A percentile compares a stretch with the other conserved stretches of the same genome.
These are phyloP conservation scores for Leptopilina myrica DNA, from an alignment of 2,888 invertebrate genomes.

Conservation along the genomic window DNA sequence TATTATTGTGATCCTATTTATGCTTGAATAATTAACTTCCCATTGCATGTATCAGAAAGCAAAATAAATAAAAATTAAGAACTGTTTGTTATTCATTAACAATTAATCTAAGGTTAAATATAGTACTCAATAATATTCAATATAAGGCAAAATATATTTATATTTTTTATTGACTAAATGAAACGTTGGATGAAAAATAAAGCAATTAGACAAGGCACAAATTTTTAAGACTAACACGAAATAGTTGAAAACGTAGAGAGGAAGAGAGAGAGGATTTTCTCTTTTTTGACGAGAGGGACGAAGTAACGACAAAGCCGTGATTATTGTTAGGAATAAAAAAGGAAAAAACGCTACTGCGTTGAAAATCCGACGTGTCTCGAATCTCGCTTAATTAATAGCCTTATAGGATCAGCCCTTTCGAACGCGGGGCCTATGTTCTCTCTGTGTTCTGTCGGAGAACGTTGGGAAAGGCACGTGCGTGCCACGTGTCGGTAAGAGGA, in stretches of 20 bases:
- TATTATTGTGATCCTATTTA: too few relatives aligned
- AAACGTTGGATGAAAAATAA: too few relatives aligned
- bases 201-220: too few relatives aligned
- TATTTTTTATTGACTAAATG: too few relatives aligned
- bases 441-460: slow-evolving; percentile 59
- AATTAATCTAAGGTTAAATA: too few relatives aligned
- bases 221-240: too few relatives aligned
- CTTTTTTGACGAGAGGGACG: background rate
- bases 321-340: slow-evolving; percentile 32
- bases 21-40: too few relatives aligned
- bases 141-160: too few relatives aligned
- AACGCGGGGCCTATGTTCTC: slow-evolving; percentile 54
- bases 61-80: too few relatives aligned
- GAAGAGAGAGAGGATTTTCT: background rate
- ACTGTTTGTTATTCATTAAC: too few relatives aligned
- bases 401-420: slow-evolving; percentile 44
- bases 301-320: slow-evolving; percentile 27
- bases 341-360: slow-evolving; percentile 51
- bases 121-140: too few relatives aligned
- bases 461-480: slow-evolving; percentile 72
- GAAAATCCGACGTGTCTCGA: slow-evolving; percentile 71
- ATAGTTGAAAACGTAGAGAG: background rate
- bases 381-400: slow-evolving; percentile 74
- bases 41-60: too few relatives aligned
- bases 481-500: slow-evolving; percentile 77